These are phyloP conservation scores for Panagrolaimus sp. DNA, from an alignment of 1,140 invertebrate species.

Conservation along the genomic window DNA sequence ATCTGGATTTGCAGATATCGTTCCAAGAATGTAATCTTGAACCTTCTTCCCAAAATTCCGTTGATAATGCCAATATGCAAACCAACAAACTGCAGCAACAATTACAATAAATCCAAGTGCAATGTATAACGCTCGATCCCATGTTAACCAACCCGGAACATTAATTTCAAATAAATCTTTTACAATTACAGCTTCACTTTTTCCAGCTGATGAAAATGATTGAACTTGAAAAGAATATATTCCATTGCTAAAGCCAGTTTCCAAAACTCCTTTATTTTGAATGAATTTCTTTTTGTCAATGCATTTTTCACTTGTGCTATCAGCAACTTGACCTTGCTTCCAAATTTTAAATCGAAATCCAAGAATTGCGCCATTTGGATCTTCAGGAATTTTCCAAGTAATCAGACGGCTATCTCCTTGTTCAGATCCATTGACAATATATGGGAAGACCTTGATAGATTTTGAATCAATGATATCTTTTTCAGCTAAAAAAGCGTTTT, in stretches of 20 bases:
- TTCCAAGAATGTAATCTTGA: conserved; percentile 43
- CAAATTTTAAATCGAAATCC: conserved; percentile 28
- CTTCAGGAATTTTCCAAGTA: conserved; percentile 37
- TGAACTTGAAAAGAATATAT: conserved; percentile 75
- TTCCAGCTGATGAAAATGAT: conserved; percentile 72
- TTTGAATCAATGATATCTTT: conserved; percentile 36
- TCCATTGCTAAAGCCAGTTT: conserved; percentile 67
- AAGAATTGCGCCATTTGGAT: conserved; percentile 46
- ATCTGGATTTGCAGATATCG: conserved; percentile 61
- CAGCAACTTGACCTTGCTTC: not conserved
- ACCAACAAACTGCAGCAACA: conserved; percentile 40
- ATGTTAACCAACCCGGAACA: conserved; percentile 32
- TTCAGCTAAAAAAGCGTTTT: conserved; percentile 41
- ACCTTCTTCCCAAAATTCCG: conserved; percentile 38
- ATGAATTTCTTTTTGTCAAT: conserved; percentile 20
- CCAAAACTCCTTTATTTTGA: conserved; percentile 33
- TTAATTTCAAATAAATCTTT: conserved; percentile 67
- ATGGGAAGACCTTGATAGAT: conserved; percentile 27
- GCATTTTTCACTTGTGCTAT: conserved; percentile 36
- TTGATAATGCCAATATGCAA: conserved; percentile 16
- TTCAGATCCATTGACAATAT: conserved; percentile 20
- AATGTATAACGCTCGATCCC: conserved; percentile 10
- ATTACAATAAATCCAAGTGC: conserved; percentile 41
- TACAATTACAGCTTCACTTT: conserved; percentile 67
- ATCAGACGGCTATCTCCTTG: conserved; percentile 14